Base-by-base conservation (phyloP, 2,113 vertebrate species). In the Ptyas mucosa region DNA sequence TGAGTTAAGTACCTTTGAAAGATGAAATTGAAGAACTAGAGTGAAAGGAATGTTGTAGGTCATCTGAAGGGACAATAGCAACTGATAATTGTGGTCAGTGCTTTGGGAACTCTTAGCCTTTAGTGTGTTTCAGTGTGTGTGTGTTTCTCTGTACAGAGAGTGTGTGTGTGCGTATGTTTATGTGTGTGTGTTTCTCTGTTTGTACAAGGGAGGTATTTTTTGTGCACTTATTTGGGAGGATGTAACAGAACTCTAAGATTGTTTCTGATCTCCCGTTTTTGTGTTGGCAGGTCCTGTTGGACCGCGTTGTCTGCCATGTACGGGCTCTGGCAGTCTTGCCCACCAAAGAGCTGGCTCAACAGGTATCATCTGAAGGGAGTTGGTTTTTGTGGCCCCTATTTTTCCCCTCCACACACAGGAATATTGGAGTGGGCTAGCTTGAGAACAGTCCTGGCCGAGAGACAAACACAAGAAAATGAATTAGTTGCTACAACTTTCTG, bases 261-360 rank as follows among this genome's bases (percentile, higher is more conserved):
- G 0, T 51, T 94, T 1, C 94, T 92, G 24, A n/a, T 8, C 20
- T 46, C 54, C 51, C 49, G 46, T 23, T 49, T 53, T 91, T 95
- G 0, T 89, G 75, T 90, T 58, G 54, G 53, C 95, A 99, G 99
- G 98, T 98, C 7, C 97, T 99, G 93, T 95, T 98, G 69, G 92
- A 96, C 43, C 97, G 99, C 12, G 98, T 98, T 1, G 98, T 99
- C 91, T 98, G 99, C 96, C 97, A 98, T 8, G 97, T 99, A 7
- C 98, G 99, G 6, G 99, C 98, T 75, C 95, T 99, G 97, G 98
- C 96, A 0, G 97, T 99, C 92, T 92, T 99, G 92, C 99, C 99
- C 39, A 99, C 99, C 57, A 99, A 99, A 97, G 99, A 99, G 94
- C 97, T 99, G 24, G 99, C 98, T 57, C 99, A 99, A 89, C 99